These are phyloP conservation scores for Picus viridis DNA, from an alignment of 2,797 vertebrate genomes.

Conservation along the genomic window DNA sequence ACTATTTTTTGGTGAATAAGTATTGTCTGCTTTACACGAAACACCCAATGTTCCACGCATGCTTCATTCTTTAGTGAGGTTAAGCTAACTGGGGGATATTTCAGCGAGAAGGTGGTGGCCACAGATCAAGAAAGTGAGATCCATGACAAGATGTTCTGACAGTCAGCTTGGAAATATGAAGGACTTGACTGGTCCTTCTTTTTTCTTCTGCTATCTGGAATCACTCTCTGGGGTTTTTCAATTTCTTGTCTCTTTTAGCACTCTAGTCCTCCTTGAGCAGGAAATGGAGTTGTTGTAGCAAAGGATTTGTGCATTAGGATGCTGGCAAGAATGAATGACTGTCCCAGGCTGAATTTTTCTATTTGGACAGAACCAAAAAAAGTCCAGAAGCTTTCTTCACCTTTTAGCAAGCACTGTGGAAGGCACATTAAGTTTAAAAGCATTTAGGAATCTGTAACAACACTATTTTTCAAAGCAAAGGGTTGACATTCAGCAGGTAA, in stretches of 20 bases:
- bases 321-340: not conserved
- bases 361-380: not conserved
- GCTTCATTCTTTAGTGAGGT: not conserved
- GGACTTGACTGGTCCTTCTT: not conserved
- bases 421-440: not conserved
- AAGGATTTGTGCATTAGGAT: not conserved
- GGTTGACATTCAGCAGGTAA: not conserved
- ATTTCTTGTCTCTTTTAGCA: not conserved
- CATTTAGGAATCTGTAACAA: not conserved
- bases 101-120: not conserved
- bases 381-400: not conserved
- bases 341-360: not conserved
- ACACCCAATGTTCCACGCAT: accelerated
- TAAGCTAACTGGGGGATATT: not conserved
- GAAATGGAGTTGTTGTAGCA: not conserved
- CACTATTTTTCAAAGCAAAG: not conserved
- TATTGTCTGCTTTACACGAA: not conserved
- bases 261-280: not conserved
- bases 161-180: not conserved
- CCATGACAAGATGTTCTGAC: not conserved
- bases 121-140: not conserved
- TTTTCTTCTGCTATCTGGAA: not conserved
- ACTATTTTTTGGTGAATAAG: not conserved
- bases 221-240: not conserved
- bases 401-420: not conserved